Evolutionary conservation across 2,797 vertebrate genomes (phyloP).

Genomic region (Epinephelus malabaricus): DNA sequence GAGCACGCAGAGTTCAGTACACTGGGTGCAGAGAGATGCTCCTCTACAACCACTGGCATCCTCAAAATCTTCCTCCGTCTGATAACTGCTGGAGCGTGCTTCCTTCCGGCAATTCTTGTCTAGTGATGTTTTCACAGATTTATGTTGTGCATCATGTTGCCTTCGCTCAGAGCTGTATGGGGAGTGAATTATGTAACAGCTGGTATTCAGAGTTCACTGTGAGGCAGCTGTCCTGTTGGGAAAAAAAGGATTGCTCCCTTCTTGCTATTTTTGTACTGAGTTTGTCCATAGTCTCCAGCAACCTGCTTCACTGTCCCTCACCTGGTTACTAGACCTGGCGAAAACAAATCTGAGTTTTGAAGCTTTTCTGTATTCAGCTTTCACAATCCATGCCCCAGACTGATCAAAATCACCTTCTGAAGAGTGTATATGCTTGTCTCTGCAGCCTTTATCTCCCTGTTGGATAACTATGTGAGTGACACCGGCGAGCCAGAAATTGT

Average conservation of each 20-base stretch:
- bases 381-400: not conserved
- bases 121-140: slow-evolving; percentile 20
- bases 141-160: not conserved
- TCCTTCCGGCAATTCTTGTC: slow-evolving; percentile 1
- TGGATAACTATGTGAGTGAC: slow-evolving; percentile 90
- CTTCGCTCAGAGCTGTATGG: not conserved
- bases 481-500: slow-evolving; percentile 87
- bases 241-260: not conserved
- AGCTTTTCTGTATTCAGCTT: not conserved
- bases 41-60: slow-evolving; percentile 13
- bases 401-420: not conserved
- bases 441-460: slow-evolving; percentile 88
- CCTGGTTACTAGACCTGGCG: not conserved
- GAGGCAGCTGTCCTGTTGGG: slow-evolving; percentile 12
- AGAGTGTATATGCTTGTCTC: slow-evolving; percentile 17
- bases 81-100: not conserved
- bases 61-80: not conserved
- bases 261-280: slow-evolving; percentile 14
- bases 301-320: not conserved
- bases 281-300: not conserved
- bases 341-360: too few species aligned
- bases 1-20: slow-evolving; percentile 28
- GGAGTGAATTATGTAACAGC: slow-evolving; percentile 36
- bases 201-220: slow-evolving; percentile 34
- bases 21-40: slow-evolving; percentile 32